Conservation (phyloP, 1,140 invertebrate genomes). For the Akabosia matsudoensis region DNA sequence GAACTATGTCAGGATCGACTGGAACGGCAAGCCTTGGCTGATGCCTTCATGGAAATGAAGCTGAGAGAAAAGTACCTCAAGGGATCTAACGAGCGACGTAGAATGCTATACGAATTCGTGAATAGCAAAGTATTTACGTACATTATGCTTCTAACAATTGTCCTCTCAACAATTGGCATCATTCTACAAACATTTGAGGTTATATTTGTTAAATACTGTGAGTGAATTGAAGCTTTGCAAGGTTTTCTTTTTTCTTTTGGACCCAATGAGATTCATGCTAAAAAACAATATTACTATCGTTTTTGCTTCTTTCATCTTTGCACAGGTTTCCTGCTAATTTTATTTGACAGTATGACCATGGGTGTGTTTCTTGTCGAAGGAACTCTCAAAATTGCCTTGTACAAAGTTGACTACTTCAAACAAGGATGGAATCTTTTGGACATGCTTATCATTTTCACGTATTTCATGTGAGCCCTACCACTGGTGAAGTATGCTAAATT, state of each 20-base stretch:
- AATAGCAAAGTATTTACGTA: slow-evolving; percentile 42
- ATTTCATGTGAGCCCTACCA: slow-evolving; percentile 41
- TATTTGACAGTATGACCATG: slow-evolving; percentile 47
- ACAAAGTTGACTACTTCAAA: slow-evolving; percentile 47
- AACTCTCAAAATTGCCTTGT: slow-evolving; percentile 46
- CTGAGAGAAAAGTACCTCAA: slow-evolving; percentile 39
- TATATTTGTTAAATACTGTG: slow-evolving; percentile 38
- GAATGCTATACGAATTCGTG: slow-evolving; percentile 46
- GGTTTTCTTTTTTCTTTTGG: not conserved
- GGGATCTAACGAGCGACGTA: slow-evolving; percentile 32
- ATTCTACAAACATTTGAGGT: slow-evolving; percentile 44
- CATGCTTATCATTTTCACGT: slow-evolving; percentile 47
- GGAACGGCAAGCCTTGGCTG: slow-evolving; percentile 33
- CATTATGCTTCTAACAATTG: slow-evolving; percentile 45
- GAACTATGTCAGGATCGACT: slow-evolving; percentile 36
- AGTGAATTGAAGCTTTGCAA: too few relatives aligned
- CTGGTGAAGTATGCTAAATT: too few relatives aligned
- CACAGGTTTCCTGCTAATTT: slow-evolving; percentile 29
- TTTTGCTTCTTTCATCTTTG: too few relatives aligned
- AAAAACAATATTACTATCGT: not conserved
- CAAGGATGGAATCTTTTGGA: slow-evolving; percentile 49
- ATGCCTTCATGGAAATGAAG: slow-evolving; percentile 31
- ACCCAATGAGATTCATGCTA: not conserved
- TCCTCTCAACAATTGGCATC: slow-evolving; percentile 43
- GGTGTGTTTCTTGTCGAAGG: slow-evolving; percentile 47